phyloP scores from a whole-genome alignment of 2,888 invertebrate species.

The Eristalis pertinax region DNA sequence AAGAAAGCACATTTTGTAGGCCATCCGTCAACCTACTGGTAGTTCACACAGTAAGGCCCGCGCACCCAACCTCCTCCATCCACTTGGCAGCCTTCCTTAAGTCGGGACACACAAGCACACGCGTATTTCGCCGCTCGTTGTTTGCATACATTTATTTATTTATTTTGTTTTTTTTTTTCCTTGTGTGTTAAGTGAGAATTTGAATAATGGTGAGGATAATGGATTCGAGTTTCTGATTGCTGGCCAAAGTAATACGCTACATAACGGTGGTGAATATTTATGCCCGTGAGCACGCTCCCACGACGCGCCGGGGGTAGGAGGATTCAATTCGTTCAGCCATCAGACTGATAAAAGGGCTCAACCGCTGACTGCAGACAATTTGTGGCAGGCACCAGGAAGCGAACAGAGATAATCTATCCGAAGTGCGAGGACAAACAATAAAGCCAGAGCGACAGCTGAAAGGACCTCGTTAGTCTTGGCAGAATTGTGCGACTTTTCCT shows the following conservation, averaged over 20 bases:
- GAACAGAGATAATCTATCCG: constrained; percentile 20
- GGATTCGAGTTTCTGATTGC: constrained; percentile 58
- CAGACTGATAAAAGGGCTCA: constrained; percentile 42
- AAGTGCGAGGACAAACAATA: constrained; percentile 32
- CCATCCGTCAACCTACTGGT: constrained; percentile 33
- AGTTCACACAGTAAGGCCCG: constrained; percentile 1
- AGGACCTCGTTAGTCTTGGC: constrained; percentile 59
- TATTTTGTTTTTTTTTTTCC: constrained; percentile 13
- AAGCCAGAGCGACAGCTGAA: constrained; percentile 51
- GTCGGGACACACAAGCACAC: constrained; percentile 8
- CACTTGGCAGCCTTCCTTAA: constrained; percentile 22
- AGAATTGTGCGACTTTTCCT: constrained; percentile 6
- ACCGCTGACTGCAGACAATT: constrained; percentile 45
- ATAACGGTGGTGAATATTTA: constrained; percentile 25
- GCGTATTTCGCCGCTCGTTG: constrained; percentile 9
- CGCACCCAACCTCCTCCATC: background rate
- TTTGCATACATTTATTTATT: constrained; percentile 37
- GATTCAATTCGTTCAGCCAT: constrained; percentile 1
- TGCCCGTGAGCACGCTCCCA: background rate
- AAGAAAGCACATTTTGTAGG: constrained; percentile 35
- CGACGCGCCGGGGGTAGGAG: too few species aligned
- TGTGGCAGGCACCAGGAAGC: background rate
- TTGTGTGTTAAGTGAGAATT: constrained; percentile 47
- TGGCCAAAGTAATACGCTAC: constrained; percentile 29
- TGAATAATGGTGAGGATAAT: constrained; percentile 60